Conservation (phyloP, 2,888 invertebrate genomes). For the Steinernema hermaphroditum region DNA sequence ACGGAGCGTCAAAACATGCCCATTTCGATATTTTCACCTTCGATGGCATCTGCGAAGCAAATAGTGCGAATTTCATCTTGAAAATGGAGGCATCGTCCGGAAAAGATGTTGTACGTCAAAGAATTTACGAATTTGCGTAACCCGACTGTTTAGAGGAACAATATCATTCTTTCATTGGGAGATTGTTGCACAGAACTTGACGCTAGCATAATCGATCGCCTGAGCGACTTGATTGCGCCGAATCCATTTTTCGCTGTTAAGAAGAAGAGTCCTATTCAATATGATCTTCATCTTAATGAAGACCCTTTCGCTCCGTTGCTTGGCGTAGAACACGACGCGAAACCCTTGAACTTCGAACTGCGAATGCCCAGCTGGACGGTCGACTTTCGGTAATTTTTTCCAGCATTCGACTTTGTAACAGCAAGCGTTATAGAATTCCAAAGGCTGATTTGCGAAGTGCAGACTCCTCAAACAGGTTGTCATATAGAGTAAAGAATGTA, state of each 20-base stretch:
- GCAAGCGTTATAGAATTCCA: neutral
- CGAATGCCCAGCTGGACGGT: neutral
- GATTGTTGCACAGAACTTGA: slow-evolving; percentile 20
- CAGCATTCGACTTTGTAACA: too few relatives aligned
- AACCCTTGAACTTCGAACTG: slow-evolving; percentile 5
- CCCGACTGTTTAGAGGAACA: neutral
- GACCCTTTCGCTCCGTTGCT: neutral
- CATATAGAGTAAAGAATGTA: slow-evolving; percentile 9
- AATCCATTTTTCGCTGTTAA: slow-evolving; percentile 15
- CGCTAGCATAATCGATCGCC: slow-evolving; percentile 12
- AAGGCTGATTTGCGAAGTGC: slow-evolving; percentile 6
- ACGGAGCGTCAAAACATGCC: neutral
- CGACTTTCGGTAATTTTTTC: neutral
- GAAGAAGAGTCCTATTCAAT: neutral
- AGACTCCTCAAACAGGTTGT: neutral
- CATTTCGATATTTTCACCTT: slow-evolving; percentile 22
- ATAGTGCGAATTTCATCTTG: neutral
- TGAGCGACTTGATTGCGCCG: neutral
- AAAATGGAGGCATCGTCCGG: slow-evolving; percentile 6
- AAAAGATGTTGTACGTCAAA: neutral
- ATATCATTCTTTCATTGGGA: neutral
- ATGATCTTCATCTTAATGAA: neutral
- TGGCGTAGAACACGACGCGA: neutral
- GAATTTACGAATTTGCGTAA: neutral
- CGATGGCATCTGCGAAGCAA: neutral